Base-by-base conservation (phyloP, 1,140 invertebrate genomes). In the Helicoverpa zea region DNA sequence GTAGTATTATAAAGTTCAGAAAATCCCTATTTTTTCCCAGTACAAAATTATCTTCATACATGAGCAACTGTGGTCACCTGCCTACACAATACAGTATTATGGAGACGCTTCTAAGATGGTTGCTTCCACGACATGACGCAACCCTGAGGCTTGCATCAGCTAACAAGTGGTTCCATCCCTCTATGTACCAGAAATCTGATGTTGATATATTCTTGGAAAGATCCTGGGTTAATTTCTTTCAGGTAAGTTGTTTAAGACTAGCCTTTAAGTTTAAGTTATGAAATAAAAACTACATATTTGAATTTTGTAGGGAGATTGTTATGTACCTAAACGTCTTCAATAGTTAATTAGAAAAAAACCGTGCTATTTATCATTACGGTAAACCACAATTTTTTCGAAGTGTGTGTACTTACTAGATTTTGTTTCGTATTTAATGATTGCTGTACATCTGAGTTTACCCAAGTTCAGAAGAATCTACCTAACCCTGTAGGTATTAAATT, bases 101-200 rank as follows among this genome's bases (percentile, higher is more conserved):
- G 79, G 92, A 93, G 64, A 85, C 87, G 0, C 35, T 93, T 1
- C 43, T 93, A 1, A 84, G 92, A 2, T 93, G 92, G 92, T 70
- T 93, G 9, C 23, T 90, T 56, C 88, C 88, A 0, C 85, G 91
- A 0, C 81, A 89, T 0, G 82, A 90, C 9, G 51, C 49, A 0
- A 52, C 66, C 1, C 72, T 91, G 0, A 73, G 90, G n/a, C 64
- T 29, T 2, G 51, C 82, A 3, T 89, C 89, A 0, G 90, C 89
- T 1, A 14, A 30, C 0, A 80, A 81, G 5, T 93, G 92, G 92
- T 91, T 92, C 52, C 88, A 88, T 0, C 7, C n/a, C 0, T 0
- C 51, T 3, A n/a, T 85, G 11, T 91, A 82, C 35, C 47, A 23
- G 4, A 74, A 66, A 11, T 54, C 56, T 0, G 83, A 84, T 43